A percentile compares a stretch with the other conserved stretches of the same genome.
phyloP scores from a whole-genome alignment of 1,140 invertebrate species.

The Monochamus saltuarius region DNA sequence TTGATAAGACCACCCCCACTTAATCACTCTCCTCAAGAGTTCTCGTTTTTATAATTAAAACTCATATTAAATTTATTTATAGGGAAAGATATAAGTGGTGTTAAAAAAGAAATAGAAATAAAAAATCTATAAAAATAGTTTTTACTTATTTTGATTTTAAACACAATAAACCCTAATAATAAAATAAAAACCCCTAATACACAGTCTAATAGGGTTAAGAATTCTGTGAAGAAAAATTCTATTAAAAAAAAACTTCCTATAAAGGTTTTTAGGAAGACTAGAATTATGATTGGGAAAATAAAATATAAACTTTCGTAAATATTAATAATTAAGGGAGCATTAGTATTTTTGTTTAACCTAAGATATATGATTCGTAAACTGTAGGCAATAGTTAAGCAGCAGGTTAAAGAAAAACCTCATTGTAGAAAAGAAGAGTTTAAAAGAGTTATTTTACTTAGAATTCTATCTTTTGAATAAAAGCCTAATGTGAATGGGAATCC shows the following conservation, averaged over 20 bases:
- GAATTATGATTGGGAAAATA: slow-evolving; percentile 55
- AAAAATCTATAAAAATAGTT: too few relatives aligned
- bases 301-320: slow-evolving; percentile 53
- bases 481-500: slow-evolving; percentile 61
- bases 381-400: slow-evolving; percentile 58
- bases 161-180: too few relatives aligned
- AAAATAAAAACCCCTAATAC: too few relatives aligned
- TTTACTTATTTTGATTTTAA: too few relatives aligned
- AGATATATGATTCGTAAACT: slow-evolving; percentile 59
- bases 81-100: too few relatives aligned
- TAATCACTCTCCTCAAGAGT: too few relatives aligned
- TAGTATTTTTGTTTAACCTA: slow-evolving; percentile 53
- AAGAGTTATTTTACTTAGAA: slow-evolving; percentile 58
- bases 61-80: too few relatives aligned
- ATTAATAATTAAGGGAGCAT: slow-evolving; percentile 52
- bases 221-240: slow-evolving; percentile 52
- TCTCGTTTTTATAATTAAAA: too few relatives aligned
- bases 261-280: slow-evolving; percentile 56
- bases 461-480: slow-evolving; percentile 68
- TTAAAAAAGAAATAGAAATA: too few relatives aligned
- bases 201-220: too few relatives aligned
- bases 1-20: too few relatives aligned
- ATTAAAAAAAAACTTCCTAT: slow-evolving; percentile 52
- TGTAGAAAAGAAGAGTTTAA: slow-evolving; percentile 56
- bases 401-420: slow-evolving; percentile 57